Base-by-base conservation (phyloP, 2,797 vertebrate species). In the Periparus ater region DNA sequence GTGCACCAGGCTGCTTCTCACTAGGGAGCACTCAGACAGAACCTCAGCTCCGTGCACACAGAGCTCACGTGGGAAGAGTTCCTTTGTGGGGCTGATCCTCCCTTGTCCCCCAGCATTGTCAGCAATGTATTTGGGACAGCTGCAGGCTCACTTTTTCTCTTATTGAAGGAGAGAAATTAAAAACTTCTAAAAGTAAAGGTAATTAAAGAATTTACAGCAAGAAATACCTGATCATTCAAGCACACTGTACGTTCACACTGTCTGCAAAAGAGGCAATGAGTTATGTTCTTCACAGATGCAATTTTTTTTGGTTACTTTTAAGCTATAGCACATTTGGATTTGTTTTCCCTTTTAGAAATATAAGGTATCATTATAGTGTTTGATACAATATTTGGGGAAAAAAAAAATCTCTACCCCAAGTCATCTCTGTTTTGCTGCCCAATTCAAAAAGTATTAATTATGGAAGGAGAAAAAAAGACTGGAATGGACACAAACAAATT, bases 391-490 rank as follows among this genome's bases (percentile, higher is more conserved):
- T 40, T 48, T 47, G 5, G 8, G 19, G 8, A 6, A 51, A 84
- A 79, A 80, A 40, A 79, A 80, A 40, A 61, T 44, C 38, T 26
- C 20, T 85, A 57, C 6, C 7, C 14, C 23, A 44, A 63, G 17
- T 50, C 26, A 92, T 54, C 45, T 54, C 53, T 68, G 76, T 88
- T 93, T 91, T 85, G 60, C 53, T 74, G 54, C 58, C 67, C 45
- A 92, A 79, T 58, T 75, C 36, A 86, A 65, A 93, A 92, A 65
- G 25, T 45, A 90, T 50, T 94, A 66, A 78, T 61, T 92, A 75
- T 7, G 3, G 71, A 51, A 95, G 50, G 13, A 83, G 26, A 26
- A 94, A 89, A 94, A 81, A 74, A 57, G 91, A 36, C 67, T 85
- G 51, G 78, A 91, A 84, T 9, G 85, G 36, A 78, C 73, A 60